Percentiles rank a stretch among this genome's conserved stretches.
These are phyloP conservation scores for Stenodera caucasica DNA, from an alignment of 2,888 invertebrate genomes.

Conservation along the genomic window DNA sequence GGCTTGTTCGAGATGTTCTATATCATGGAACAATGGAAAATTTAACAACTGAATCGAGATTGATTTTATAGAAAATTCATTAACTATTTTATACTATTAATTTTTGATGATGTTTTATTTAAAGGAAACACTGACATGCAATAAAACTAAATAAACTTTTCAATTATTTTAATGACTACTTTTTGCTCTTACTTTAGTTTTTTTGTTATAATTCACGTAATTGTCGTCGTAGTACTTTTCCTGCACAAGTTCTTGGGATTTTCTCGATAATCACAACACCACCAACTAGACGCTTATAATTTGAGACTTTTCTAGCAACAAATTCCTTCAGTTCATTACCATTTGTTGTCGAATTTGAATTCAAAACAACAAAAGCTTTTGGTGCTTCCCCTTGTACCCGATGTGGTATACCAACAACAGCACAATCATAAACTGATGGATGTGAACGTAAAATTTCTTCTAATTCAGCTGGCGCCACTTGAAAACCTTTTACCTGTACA, in stretches of 20 bases:
- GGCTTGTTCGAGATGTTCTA: slow-evolving; percentile 36
- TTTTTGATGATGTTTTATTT: too few relatives aligned
- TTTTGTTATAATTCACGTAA: too few relatives aligned
- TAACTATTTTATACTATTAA: too few relatives aligned
- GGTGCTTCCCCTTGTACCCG: slow-evolving; percentile 75
- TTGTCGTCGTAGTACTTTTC: slow-evolving; percentile 16
- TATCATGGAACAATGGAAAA: slow-evolving; percentile 42
- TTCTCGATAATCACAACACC: slow-evolving; percentile 17
- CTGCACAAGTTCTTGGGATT: slow-evolving; percentile 16
- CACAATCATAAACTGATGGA: slow-evolving; percentile 71
- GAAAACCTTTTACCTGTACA: slow-evolving; percentile 79
- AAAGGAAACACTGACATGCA: too few relatives aligned
- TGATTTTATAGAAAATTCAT: slow-evolving; percentile 27
- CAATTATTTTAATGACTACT: too few relatives aligned
- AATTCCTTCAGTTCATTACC: slow-evolving; percentile 50
- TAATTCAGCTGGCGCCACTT: slow-evolving; percentile 84
- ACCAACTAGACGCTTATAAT: slow-evolving; percentile 16
- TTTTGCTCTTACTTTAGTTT: too few relatives aligned
- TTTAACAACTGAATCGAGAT: slow-evolving; percentile 30
- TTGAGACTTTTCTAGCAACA: slow-evolving; percentile 49
- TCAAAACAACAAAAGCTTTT: slow-evolving; percentile 73
- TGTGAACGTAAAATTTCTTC: slow-evolving; percentile 78
- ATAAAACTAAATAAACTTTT: too few relatives aligned
- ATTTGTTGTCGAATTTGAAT: slow-evolving; percentile 61
- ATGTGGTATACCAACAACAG: slow-evolving; percentile 78